Conservation (phyloP, 2,113 vertebrate genomes). For the Cygnus buccinator region DNA sequence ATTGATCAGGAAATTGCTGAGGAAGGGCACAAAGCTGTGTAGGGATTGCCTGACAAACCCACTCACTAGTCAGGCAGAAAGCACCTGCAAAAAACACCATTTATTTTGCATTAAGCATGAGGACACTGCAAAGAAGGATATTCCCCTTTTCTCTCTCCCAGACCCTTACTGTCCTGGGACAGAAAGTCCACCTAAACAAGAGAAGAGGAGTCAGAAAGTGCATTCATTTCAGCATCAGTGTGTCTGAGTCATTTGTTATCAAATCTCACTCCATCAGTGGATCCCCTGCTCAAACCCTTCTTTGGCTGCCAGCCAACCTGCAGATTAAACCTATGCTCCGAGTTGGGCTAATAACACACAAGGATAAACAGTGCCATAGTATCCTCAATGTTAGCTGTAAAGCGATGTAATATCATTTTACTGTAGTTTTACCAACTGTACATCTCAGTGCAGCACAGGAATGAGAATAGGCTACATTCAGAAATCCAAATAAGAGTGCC, state of each 20-base stretch:
- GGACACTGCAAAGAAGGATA: not conserved
- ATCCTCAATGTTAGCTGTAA: not conserved
- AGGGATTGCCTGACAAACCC: not conserved
- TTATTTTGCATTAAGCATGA: not conserved
- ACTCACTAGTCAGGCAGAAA: not conserved
- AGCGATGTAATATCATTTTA: not conserved
- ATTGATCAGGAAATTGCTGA: not conserved
- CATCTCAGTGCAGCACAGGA: not conserved
- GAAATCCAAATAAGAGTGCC: not conserved
- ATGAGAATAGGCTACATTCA: not conserved
- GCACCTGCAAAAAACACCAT: not conserved
- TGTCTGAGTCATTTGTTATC: not conserved
- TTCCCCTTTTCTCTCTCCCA: not conserved
- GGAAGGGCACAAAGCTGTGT: not conserved
- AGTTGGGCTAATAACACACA: not conserved
- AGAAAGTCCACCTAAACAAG: not conserved
- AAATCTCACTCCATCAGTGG: not conserved
- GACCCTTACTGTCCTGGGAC: not conserved
- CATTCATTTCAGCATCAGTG: not conserved
- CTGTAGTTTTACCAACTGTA: not conserved
- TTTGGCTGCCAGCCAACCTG: slow-evolving; percentile 8
- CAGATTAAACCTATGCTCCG: not conserved
- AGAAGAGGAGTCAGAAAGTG: not conserved
- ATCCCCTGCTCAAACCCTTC: not conserved
- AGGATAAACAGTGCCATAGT: not conserved